A percentile compares a stretch with the other conserved stretches of the same genome.
Conservation (phyloP, 2,113 vertebrate species). For the Laterallus jamaicensis region DNA sequence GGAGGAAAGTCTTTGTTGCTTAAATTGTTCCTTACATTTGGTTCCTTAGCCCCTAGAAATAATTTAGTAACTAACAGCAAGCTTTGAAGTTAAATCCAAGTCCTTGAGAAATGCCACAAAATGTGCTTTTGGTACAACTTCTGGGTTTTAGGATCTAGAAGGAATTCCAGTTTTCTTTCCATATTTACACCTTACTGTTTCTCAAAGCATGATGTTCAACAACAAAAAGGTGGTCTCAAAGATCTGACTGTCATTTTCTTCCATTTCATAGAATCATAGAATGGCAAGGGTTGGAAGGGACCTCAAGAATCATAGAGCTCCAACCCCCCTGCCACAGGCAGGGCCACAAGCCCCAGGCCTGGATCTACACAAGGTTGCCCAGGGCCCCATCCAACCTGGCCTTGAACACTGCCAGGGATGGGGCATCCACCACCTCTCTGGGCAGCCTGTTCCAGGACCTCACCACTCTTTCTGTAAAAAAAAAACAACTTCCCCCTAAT, state of each 20-base stretch:
- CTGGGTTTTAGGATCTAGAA: background rate
- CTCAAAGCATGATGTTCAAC: background rate
- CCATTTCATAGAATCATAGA: too few species aligned
- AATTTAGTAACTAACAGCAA: background rate
- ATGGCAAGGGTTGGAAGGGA: too few species aligned
- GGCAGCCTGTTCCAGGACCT: too few species aligned
- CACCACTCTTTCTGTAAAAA: too few species aligned
- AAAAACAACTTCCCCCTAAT: too few species aligned
- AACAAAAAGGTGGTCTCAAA: background rate
- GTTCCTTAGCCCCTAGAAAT: background rate
- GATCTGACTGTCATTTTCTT: background rate
- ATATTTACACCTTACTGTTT: background rate
- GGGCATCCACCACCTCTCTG: too few species aligned
- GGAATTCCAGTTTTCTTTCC: background rate
- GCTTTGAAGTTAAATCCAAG: background rate
- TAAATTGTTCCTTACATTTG: background rate
- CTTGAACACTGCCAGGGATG: too few species aligned
- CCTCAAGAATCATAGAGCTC: too few species aligned
- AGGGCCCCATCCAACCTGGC: too few species aligned
- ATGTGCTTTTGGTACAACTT: background rate
- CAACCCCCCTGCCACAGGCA: too few species aligned
- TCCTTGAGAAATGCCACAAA: background rate
- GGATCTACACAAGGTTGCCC: too few species aligned
- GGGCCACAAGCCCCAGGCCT: too few species aligned
- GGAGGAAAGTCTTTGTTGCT: background rate